Evolutionary conservation across 2,113 vertebrate species (phyloP).

Genomic region (Xiphorhynchus elegans): DNA sequence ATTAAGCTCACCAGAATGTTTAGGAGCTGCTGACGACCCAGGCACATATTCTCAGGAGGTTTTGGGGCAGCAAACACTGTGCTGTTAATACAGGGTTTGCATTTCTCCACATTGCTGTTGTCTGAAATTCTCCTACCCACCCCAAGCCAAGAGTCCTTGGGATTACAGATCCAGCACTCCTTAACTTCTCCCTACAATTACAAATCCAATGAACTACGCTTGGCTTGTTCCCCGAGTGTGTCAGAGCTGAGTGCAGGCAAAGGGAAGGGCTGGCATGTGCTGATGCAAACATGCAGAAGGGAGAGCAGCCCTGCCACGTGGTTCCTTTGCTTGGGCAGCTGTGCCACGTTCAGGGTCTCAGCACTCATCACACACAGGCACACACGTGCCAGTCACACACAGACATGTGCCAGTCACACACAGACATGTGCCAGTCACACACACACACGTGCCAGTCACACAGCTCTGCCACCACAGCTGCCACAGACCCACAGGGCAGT

Average conservation of each 20-base stretch:
- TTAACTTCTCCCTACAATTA: background rate
- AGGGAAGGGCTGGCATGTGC: background rate
- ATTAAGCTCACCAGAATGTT: background rate
- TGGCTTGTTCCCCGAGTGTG: background rate
- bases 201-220: conserved; percentile 1
- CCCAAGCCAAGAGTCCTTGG: background rate
- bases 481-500: background rate
- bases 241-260: background rate
- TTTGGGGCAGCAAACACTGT: background rate
- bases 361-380: background rate
- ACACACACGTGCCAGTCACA: conserved; percentile 3
- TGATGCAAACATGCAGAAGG: conserved; percentile 13
- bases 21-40: background rate
- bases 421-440: too few species aligned
- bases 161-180: background rate
- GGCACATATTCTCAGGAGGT: background rate
- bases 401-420: too few species aligned
- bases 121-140: background rate
- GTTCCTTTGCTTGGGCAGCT: background rate
- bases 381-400: too few species aligned
- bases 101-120: background rate
- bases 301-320: background rate
- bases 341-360: background rate
- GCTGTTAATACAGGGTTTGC: background rate
- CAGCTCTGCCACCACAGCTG: conserved; percentile 24